Percentiles rank a stretch among this genome's conserved stretches.
Conservation (phyloP, 2,888 invertebrate species). For the Bruchidius siliquastri region DNA sequence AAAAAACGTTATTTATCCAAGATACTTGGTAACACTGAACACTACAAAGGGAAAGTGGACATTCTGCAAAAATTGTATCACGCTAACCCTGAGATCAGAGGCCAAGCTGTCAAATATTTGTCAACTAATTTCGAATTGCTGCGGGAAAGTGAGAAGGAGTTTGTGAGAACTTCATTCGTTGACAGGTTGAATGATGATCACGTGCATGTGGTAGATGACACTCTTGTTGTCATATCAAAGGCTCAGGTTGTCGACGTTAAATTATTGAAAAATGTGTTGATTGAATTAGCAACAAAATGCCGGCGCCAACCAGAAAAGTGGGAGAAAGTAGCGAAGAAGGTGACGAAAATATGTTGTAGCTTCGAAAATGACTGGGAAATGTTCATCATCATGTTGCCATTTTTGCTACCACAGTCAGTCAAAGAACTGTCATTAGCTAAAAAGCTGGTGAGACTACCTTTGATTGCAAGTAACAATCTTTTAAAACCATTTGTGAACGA, state of each 20-base stretch:
- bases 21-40: conserved; percentile 30
- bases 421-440: conserved; percentile 30
- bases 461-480: conserved; percentile 43
- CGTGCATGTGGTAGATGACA: conserved; percentile 55
- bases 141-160: conserved; percentile 53
- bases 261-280: conserved; percentile 49
- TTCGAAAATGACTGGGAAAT: conserved; percentile 52
- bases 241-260: conserved; percentile 20
- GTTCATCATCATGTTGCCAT: conserved; percentile 58
- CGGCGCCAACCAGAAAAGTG: conserved; percentile 40
- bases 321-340: conserved; percentile 39
- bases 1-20: conserved; percentile 31
- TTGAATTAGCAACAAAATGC: conserved; percentile 51
- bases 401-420: conserved; percentile 53
- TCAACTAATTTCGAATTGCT: conserved; percentile 52
- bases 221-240: conserved; percentile 47
- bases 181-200: conserved; percentile 67
- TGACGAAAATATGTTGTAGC: conserved; percentile 26
- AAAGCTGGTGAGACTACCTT: conserved; percentile 46
- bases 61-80: conserved; percentile 72
- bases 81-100: conserved; percentile 59
- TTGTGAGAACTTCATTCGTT: conserved; percentile 60
- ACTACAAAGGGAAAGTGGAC: conserved; percentile 34
- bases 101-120: conserved; percentile 63
- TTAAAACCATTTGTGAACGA: conserved; percentile 18